Conservation (phyloP, 1,140 invertebrate genomes). For the Drosophila subobscura region DNA sequence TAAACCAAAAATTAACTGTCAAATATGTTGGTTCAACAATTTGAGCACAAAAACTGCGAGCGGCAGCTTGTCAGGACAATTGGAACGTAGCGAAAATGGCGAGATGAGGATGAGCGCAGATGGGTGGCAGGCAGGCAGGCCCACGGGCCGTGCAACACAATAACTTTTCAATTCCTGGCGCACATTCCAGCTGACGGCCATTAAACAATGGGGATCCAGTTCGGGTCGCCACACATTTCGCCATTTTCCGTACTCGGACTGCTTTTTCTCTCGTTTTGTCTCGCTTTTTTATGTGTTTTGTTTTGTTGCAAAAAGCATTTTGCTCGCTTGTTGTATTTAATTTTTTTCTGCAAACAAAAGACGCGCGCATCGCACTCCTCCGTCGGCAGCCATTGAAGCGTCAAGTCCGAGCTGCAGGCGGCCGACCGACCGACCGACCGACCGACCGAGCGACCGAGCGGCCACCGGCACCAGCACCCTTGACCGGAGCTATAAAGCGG, state of each 20-base stretch:
- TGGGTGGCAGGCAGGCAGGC: constrained; percentile 9
- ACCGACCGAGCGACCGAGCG: constrained; percentile 62
- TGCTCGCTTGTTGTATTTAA: constrained; percentile 35
- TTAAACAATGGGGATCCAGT: constrained; percentile 73
- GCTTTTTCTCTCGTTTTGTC: constrained; percentile 52
- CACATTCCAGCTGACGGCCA: constrained; percentile 80
- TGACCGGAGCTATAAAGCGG: constrained; percentile 75
- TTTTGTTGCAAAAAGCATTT: constrained; percentile 71
- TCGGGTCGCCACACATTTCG: constrained; percentile 59
- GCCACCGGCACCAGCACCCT: constrained; percentile 55
- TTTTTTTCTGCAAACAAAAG: constrained; percentile 66
- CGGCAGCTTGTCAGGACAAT: constrained; percentile 71
- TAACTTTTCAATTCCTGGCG: constrained; percentile 81
- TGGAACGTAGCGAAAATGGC: constrained; percentile 15
- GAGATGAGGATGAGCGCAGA: neutral
- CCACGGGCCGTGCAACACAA: constrained; percentile 64
- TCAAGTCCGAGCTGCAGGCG: constrained; percentile 69
- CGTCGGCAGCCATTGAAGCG: constrained; percentile 80
- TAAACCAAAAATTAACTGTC: constrained; percentile 79
- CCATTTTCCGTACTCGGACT: constrained; percentile 70
- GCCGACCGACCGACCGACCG: constrained; percentile 52
- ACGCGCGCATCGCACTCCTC: constrained; percentile 64
- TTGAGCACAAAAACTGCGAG: constrained; percentile 57
- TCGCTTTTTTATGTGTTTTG: constrained; percentile 15
- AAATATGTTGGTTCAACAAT: constrained; percentile 80